These are phyloP conservation scores for Neodon shergylaensis DNA, from an alignment of 2,113 vertebrate species.

Conservation along the genomic window DNA sequence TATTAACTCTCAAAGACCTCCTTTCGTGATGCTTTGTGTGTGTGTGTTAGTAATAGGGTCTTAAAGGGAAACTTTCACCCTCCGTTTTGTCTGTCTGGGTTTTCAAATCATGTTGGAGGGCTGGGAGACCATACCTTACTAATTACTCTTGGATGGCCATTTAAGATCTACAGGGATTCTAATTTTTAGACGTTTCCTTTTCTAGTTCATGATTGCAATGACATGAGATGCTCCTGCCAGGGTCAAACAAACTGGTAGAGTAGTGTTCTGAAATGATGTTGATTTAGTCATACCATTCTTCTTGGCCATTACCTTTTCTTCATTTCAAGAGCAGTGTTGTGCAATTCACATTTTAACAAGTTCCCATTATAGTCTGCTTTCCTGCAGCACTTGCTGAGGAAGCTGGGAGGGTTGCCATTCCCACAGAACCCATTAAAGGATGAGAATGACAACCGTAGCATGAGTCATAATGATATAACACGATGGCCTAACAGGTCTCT, in stretches of 20 bases:
- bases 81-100: slow-evolving; percentile 30
- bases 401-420: slow-evolving; percentile 59
- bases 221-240: slow-evolving; percentile 16
- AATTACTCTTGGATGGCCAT: background rate
- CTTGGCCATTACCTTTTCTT: slow-evolving; percentile 49
- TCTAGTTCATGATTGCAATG: background rate
- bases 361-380: slow-evolving; percentile 46
- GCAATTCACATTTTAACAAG: slow-evolving; percentile 64
- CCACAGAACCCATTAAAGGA: slow-evolving; percentile 64
- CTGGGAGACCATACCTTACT: background rate
- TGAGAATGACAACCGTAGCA: slow-evolving; percentile 42
- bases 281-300: slow-evolving; percentile 35
- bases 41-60: background rate
- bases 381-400: slow-evolving; percentile 58
- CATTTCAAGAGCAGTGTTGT: slow-evolving; percentile 47
- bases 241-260: background rate
- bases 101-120: background rate
- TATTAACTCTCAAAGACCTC: background rate
- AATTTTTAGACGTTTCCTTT: background rate
- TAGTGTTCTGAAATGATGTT: background rate
- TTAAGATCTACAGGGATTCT: background rate
- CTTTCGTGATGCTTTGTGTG: background rate
- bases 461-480: slow-evolving; percentile 64
- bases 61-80: background rate
- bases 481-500: slow-evolving; percentile 28